These are phyloP conservation scores for Mystacornis crossleyi DNA, from an alignment of 2,113 vertebrate species.

Conservation along the genomic window DNA sequence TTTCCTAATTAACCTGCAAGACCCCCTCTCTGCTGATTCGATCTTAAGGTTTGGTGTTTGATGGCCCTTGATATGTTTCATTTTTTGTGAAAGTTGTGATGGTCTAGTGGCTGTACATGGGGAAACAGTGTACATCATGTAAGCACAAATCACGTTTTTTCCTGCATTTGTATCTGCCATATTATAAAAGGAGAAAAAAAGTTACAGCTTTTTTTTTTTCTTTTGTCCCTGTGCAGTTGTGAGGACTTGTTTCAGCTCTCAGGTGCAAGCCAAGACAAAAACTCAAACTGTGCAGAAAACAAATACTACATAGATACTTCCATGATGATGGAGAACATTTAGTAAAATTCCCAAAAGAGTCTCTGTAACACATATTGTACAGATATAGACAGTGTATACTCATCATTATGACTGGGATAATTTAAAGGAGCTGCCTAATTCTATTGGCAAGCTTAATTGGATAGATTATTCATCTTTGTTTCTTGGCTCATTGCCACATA, in stretches of 20 bases:
- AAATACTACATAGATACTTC: background rate
- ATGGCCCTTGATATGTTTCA: background rate
- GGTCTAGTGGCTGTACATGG: background rate
- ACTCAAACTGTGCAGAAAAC: background rate
- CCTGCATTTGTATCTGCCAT: background rate
- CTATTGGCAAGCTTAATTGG: background rate
- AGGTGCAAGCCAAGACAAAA: background rate
- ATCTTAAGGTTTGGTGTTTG: background rate
- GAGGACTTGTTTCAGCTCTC: background rate
- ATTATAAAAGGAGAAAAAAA: background rate
- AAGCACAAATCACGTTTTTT: background rate
- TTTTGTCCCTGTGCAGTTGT: background rate
- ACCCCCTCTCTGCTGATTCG: background rate
- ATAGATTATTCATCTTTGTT: background rate
- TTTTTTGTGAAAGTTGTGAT: background rate
- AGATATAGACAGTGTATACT: background rate
- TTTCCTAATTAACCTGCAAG: too few species aligned
- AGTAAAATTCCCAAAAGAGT: background rate
- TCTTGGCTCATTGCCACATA: background rate
- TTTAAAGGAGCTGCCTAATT: background rate
- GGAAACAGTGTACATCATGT: background rate
- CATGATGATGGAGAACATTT: background rate
- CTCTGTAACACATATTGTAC: background rate
- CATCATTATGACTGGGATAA: background rate
- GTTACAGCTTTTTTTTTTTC: background rate